Percentiles rank a stretch among this genome's conserved stretches.
Evolutionary conservation across 2,888 invertebrate species (phyloP).

Genomic region (Tipula helvola): DNA sequence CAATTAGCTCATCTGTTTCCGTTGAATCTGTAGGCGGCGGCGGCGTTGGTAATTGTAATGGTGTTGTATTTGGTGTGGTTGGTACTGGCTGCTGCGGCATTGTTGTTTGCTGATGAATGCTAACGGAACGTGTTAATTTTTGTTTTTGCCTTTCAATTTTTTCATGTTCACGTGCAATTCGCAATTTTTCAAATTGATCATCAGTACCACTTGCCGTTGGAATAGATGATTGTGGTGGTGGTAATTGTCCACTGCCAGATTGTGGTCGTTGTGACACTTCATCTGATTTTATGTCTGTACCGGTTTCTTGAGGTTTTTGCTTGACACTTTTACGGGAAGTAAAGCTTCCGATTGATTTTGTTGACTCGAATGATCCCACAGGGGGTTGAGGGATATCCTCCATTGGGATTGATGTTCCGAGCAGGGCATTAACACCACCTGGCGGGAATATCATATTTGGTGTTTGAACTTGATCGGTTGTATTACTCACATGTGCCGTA

Average conservation of each 20-base stretch:
- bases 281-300: background rate
- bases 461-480: background rate
- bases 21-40: background rate
- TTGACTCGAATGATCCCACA: background rate
- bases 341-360: background rate
- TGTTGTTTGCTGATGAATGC: slow-evolving; percentile 21
- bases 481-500: slow-evolving; percentile 19
- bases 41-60: background rate
- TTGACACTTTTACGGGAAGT: background rate
- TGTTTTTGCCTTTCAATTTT: slow-evolving; percentile 48
- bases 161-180: slow-evolving; percentile 54
- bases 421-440: slow-evolving; percentile 30
- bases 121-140: slow-evolving; percentile 44
- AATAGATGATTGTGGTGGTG: background rate
- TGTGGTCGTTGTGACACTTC: background rate
- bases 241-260: background rate
- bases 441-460: slow-evolving; percentile 24
- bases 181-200: slow-evolving; percentile 60
- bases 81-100: background rate
- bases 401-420: slow-evolving; percentile 31
- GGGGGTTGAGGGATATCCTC: slow-evolving; percentile 17
- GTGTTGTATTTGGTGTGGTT: background rate
- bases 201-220: slow-evolving; percentile 24
- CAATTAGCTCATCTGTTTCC: background rate
- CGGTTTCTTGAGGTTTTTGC: background rate